Evolutionary conservation across 1,140 invertebrate genomes (phyloP), one percentile per base, ranked within the genome.

Genomic region (Drosophila parabipectinata): DNA sequence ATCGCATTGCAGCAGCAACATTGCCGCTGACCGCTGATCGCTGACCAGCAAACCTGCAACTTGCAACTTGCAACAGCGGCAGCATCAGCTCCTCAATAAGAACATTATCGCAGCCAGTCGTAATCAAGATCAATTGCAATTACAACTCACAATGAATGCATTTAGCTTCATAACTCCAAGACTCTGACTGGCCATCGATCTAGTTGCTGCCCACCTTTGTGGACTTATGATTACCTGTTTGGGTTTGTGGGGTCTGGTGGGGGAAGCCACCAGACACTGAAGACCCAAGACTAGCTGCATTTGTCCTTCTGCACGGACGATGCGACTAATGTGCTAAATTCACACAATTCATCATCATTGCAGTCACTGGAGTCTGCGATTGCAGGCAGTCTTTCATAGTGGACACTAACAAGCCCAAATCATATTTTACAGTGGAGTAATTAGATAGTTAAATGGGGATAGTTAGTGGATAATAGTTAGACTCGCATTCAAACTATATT

Each of bases 61-160:
- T 10, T 12, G 10, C 34, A 37, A 37, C 34, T 10, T 37, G 34
- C 34, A 37, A 37, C 32, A 51, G 30, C 52, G 18, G 45, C 26
- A 41, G 41, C 18, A 7, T n/a, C 30, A 62, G 52, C 66, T 64
- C 48, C 63, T 68, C 55, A 61, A 81, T 85, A 85, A 85, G 82
- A 88, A 83, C 83, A 83, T 87, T 87, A 87, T 87, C 82, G 77
- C 79, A 79, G 74, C 41, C 41, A n/a, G 84, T 72, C 79, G 74
- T 89, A 88, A 88, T 88, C 84, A 88, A 90, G 87, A 90, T 90
- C 87, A 90, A 90, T 90, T 87, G 87, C 87, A 90, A 90, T 90
- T 90, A 90, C 87, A 87, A 90, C 79, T 63, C 85, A 79, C 83
- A 88, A 88, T 88, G 84, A 88, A 82, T 88, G 84, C 84, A 87